Base-by-base conservation (phyloP, 2,797 vertebrate genomes). In the Myotis planiceps region DNA sequence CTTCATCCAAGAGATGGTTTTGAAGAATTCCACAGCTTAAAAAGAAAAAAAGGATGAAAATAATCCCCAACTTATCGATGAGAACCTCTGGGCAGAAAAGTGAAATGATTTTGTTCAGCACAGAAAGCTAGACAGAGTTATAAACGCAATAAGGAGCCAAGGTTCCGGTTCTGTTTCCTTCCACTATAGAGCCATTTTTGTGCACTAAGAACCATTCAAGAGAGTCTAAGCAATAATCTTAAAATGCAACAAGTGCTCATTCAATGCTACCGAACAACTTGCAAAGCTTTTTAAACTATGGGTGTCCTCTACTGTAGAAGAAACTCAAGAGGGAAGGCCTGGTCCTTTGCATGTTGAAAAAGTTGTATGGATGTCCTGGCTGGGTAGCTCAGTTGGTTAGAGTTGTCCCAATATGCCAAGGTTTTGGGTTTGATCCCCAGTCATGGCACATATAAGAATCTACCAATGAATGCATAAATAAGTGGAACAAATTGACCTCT, bases 21-120 rank as follows among this genome's bases (percentile, higher is more conserved):
- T 65, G 45, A 91, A 94, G 72, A 95, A 96, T 58, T 87, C 45
- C 27, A 79, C 19, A 82, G 25, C n/a, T 92, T 92, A 27, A n/a
- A 87, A 63, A 63, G 25, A 27, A 37, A 8, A 8, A 84, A 16
- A 1, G 27, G 29, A 82, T 89, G 65, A 79, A 71, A 94, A 80
- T n/a, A 66, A 91, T 8, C 15, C 13, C 79, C 19, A 68, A 75
- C 65, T 74, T n/a, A 39, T 75, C 34, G 34, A 25, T 21, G 9
- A 55, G 19, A 83, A 72, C 53, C 19, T 58, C 25, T 10, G 15
- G 55, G n/a, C 58, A 45, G 32, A 60, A 68, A 88, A 58, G 42
- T 69, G 12, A 68, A 42, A 19, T 66, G 23, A 94, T 74, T 75
- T 60, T 87, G 37, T 60, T 95, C 18, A 66, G 19, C 23, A 90